phyloP scores from a whole-genome alignment of 2,113 vertebrate species.

The Microtus montanus region DNA sequence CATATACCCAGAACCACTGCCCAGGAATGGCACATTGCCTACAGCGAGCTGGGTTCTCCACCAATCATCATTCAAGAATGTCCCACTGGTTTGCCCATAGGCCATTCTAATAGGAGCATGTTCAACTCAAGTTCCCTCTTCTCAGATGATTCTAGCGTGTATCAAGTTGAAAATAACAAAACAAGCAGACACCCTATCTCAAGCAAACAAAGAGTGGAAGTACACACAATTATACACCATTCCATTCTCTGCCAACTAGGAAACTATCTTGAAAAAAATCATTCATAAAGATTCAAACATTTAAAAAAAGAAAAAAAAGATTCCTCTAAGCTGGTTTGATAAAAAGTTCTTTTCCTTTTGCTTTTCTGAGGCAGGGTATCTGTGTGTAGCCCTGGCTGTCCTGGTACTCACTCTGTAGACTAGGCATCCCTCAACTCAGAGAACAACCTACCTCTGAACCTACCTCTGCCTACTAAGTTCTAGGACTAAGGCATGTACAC shows the following conservation, averaged over 20 bases:
- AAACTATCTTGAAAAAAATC: slow-evolving; percentile 41
- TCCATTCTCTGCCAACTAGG: slow-evolving; percentile 38
- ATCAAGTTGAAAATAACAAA: background rate
- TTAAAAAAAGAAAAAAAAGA: background rate
- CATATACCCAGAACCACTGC: background rate
- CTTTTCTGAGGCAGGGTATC: background rate
- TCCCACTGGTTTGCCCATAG: background rate
- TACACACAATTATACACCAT: background rate
- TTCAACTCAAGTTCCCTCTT: background rate
- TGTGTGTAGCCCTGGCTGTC: background rate
- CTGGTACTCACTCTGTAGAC: background rate
- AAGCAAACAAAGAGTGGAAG: background rate
- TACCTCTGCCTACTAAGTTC: background rate
- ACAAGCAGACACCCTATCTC: background rate
- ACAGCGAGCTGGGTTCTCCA: background rate
- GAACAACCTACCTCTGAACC: background rate
- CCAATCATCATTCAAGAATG: background rate
- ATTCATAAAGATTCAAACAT: background rate
- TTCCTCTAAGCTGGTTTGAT: background rate
- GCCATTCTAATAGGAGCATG: background rate
- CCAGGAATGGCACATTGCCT: background rate
- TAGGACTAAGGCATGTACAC: background rate
- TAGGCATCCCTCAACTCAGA: too few relatives aligned
- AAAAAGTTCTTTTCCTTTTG: too few relatives aligned
- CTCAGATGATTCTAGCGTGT: background rate